Conservation (phyloP, 2,113 vertebrate species). For the Hippopotamus amphibius region DNA sequence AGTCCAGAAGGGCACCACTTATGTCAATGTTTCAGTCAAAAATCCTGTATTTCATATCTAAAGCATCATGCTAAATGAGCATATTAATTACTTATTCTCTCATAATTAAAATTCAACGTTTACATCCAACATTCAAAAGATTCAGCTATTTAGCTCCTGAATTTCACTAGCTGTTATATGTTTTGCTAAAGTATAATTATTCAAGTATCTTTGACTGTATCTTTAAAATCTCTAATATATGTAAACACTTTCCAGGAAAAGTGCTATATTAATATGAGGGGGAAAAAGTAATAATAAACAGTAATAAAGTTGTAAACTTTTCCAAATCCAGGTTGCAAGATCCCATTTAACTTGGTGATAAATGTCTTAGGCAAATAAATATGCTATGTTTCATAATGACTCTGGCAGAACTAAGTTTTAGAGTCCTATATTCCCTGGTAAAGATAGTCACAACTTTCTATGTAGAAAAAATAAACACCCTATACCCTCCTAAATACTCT, state of each 20-base stretch:
- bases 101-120: slow-evolving; percentile 33
- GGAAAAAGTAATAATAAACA: slow-evolving; percentile 40
- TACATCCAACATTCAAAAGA: slow-evolving; percentile 13
- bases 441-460: slow-evolving; percentile 46
- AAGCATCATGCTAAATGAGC: not conserved
- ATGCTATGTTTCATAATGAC: not conserved
- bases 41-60: not conserved
- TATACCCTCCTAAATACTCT: not conserved
- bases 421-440: not conserved
- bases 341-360: slow-evolving; percentile 43
- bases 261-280: not conserved
- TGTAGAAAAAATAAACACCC: not conserved
- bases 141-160: not conserved
- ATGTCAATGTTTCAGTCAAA: not conserved
- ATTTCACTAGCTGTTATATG: not conserved
- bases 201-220: slow-evolving; percentile 26
- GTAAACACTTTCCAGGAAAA: slow-evolving; percentile 48
- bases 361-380: slow-evolving; percentile 60
- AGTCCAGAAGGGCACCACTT: slow-evolving; percentile 10
- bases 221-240: slow-evolving; percentile 34
- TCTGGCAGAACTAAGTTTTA: not conserved
- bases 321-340: not conserved
- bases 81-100: not conserved
- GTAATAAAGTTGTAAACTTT: slow-evolving; percentile 48
- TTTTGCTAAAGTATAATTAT: slow-evolving; percentile 40